Conservation (phyloP, 92 coral and sea anemone genomes). For the Phenganax subtilis region DNA sequence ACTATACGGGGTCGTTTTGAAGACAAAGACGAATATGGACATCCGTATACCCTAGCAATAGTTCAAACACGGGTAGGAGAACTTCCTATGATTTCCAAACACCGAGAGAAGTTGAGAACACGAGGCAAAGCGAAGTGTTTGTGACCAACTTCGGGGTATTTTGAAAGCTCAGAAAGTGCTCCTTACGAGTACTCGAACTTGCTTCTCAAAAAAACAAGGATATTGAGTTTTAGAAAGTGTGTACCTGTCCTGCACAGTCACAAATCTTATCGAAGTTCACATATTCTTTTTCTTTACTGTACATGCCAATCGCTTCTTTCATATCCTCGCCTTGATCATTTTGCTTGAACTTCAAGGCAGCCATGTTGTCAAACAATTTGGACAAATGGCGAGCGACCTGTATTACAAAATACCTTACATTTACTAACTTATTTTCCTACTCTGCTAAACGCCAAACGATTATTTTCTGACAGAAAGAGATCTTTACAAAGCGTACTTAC, state of each 20-base stretch:
- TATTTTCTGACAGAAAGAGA: background rate
- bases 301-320: conserved; percentile 83
- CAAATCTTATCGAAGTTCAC: conserved; percentile 77
- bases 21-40: too few species aligned
- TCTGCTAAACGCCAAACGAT: background rate
- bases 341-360: conserved; percentile 71
- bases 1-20: too few species aligned
- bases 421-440: background rate
- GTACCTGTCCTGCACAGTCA: conserved; percentile 92
- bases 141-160: background rate
- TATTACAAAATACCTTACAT: background rate
- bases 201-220: too few species aligned
- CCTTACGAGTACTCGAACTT: too few species aligned
- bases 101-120: too few species aligned
- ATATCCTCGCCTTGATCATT: conserved; percentile 76
- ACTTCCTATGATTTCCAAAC: background rate
- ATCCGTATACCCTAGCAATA: too few species aligned
- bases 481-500: conserved; percentile 38
- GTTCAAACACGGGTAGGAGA: background rate
- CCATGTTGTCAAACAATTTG: conserved; percentile 97
- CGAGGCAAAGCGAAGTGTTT: background rate
- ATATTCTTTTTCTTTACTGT: conserved; percentile 90
- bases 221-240: too few species aligned
- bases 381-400: conserved; percentile 96
- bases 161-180: too few species aligned